Conservation (phyloP, 2,797 vertebrate genomes). For the Channallabes apus region DNA sequence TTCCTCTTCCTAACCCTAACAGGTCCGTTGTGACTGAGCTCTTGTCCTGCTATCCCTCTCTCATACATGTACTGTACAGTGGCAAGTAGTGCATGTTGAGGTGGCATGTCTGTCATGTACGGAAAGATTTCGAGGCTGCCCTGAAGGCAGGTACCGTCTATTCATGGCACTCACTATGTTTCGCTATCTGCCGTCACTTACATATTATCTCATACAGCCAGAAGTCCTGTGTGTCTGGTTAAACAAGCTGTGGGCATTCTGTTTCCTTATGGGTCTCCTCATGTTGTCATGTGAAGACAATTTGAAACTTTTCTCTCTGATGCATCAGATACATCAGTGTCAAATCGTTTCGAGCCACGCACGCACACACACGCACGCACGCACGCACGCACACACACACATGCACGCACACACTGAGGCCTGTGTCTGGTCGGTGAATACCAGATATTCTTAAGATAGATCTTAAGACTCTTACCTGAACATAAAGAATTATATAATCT, state of each 20-base stretch:
- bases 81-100: not conserved
- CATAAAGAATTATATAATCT: not conserved
- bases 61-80: not conserved
- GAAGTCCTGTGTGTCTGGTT: slow-evolving; percentile 1
- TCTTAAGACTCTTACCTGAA: not conserved
- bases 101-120: not conserved
- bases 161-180: not conserved
- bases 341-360: not conserved
- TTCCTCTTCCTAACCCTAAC: not conserved
- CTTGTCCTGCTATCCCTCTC: not conserved
- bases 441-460: not conserved
- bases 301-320: not conserved
- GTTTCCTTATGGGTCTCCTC: not conserved
- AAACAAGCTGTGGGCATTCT: not conserved
- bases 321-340: not conserved
- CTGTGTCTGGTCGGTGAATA: not conserved
- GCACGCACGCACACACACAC: too few species aligned
- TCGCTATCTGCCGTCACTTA: not conserved
- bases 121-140: not conserved
- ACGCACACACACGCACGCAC: too few species aligned
- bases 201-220: not conserved
- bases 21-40: not conserved
- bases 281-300: not conserved
- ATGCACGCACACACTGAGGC: not conserved
- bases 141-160: not conserved